A percentile compares a stretch with the other conserved stretches of the same genome.
Evolutionary conservation across 1,140 invertebrate genomes (phyloP).

Genomic region (Fopius arisanus): DNA sequence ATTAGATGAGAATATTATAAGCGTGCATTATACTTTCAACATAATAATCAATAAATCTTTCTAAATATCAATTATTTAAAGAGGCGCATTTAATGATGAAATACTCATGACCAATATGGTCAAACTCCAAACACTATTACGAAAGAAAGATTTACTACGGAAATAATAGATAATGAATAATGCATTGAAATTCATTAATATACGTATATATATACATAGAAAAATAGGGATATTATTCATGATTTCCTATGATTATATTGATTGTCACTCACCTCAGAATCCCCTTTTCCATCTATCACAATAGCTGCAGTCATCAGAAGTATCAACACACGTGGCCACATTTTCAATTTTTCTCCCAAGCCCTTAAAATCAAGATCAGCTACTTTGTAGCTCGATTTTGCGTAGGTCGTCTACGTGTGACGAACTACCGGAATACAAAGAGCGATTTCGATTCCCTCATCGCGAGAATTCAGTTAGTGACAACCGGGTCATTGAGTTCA

Average conservation of each 20-base stretch:
- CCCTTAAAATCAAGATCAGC: not conserved
- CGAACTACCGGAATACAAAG: slow-evolving; percentile 38
- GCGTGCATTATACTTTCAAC: too few species aligned
- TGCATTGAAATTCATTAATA: not conserved
- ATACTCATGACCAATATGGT: too few species aligned
- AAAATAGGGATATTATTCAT: not conserved
- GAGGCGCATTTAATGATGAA: too few species aligned
- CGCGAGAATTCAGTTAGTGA: slow-evolving; percentile 44
- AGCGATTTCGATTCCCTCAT: slow-evolving; percentile 35
- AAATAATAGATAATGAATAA: too few species aligned
- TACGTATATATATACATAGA: not conserved
- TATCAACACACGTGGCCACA: slow-evolving; percentile 11
- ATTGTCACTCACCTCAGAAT: slow-evolving; percentile 6
- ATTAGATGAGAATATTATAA: too few species aligned
- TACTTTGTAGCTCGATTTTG: not conserved
- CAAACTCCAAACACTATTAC: too few species aligned
- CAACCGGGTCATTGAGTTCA: slow-evolving; percentile 51
- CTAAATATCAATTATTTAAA: too few species aligned
- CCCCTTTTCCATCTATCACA: not conserved
- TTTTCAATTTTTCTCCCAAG: not conserved
- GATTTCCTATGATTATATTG: not conserved
- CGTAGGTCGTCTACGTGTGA: slow-evolving; percentile 30
- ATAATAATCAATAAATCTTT: too few species aligned
- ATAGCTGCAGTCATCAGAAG: not conserved
- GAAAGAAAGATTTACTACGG: too few species aligned